Percentiles rank a stretch among this genome's conserved stretches.
Conservation (phyloP, 1,140 invertebrate genomes). For the Lepeophtheirus salmonis region DNA sequence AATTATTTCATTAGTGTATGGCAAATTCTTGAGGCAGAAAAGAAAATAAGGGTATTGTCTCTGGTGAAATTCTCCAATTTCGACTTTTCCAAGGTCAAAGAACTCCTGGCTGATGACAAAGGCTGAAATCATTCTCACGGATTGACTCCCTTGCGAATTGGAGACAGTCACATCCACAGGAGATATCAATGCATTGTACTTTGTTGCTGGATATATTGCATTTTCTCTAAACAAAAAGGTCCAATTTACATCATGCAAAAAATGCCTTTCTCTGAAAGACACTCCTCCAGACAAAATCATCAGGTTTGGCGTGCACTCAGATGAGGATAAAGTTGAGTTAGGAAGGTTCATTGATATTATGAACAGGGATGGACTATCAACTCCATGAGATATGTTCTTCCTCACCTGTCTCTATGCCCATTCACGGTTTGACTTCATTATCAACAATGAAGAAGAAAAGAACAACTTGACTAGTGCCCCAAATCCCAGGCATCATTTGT, state of each 20-base stretch:
- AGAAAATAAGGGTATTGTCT: background rate
- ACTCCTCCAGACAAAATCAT: background rate
- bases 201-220: conserved; percentile 1
- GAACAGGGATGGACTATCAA: background rate
- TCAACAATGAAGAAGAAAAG: background rate
- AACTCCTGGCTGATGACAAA: background rate
- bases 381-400: background rate
- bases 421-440: background rate
- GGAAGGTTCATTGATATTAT: background rate
- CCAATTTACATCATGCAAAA: background rate
- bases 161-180: background rate
- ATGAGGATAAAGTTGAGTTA: background rate
- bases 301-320: background rate
- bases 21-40: conserved; percentile 6
- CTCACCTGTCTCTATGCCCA: background rate
- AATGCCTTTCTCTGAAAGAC: background rate
- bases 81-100: background rate
- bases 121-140: background rate
- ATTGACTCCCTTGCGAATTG: background rate
- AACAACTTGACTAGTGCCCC: background rate
- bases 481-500: conserved; percentile 1
- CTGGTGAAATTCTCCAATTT: conserved; percentile 1
- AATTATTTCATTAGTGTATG: background rate
- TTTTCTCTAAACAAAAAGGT: background rate
- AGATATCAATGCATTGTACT: background rate